A percentile compares a stretch with the other conserved stretches of the same genome.
These are phyloP conservation scores for Cassiopea andromeda DNA, from an alignment of 30 jellyfish, hydroid and myxozoan species.

Conservation along the genomic window DNA sequence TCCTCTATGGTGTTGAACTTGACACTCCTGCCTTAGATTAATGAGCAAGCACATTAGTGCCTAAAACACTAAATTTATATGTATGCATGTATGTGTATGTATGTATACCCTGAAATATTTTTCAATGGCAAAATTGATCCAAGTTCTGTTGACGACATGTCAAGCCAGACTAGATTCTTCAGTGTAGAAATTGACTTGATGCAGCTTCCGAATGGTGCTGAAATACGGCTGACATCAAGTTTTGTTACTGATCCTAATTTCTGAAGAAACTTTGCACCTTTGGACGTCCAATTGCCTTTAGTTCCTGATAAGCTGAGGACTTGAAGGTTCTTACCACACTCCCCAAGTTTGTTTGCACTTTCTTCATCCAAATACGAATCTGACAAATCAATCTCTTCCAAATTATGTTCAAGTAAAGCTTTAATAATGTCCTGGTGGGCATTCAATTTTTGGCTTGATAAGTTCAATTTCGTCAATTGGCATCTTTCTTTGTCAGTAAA, in stretches of 20 bases:
- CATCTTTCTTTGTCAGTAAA: conserved; percentile 58
- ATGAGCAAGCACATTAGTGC: no score
- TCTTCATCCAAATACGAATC: conserved; percentile 7
- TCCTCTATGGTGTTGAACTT: no score
- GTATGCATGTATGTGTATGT: no score
- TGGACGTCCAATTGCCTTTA: conserved; percentile 25
- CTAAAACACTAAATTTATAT: no score
- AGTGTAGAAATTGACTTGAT: conserved; percentile 38
- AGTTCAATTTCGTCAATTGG: conserved; percentile 52
- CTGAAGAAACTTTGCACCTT: conserved; percentile 17
- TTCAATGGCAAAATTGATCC: background rate
- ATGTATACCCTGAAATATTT: conserved; percentile 16
- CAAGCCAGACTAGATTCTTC: conserved; percentile 62
- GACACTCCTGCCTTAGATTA: no score
- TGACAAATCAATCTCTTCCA: conserved; percentile 44
- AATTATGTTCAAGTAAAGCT: conserved; percentile 54
- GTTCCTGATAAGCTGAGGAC: conserved; percentile 57
- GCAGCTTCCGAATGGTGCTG: conserved; percentile 5
- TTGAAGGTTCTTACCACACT: conserved; percentile 30
- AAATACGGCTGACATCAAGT: conserved; percentile 41
- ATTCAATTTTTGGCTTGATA: conserved; percentile 31
- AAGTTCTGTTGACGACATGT: conserved; percentile 48
- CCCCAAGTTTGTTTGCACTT: conserved; percentile 40
- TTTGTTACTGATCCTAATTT: background rate
- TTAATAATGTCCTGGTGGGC: conserved; percentile 38